Evolutionary conservation across 2,797 vertebrate genomes (phyloP).

Genomic region (Anguilla pacifica): DNA sequence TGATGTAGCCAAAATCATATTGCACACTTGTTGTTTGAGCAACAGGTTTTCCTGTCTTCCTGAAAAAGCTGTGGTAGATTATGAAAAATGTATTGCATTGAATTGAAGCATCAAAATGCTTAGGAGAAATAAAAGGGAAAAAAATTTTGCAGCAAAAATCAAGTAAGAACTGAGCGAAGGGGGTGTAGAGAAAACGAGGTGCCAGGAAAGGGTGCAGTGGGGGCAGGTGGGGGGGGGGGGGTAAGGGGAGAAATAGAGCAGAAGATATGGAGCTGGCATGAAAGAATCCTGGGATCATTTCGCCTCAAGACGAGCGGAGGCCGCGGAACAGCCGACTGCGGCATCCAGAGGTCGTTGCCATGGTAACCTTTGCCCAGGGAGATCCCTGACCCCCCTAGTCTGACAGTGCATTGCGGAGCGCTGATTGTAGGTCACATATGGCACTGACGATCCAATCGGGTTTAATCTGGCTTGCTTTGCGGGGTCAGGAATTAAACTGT

Average conservation of each 20-base stretch:
- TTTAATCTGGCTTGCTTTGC: constrained; percentile 77
- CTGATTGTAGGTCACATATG: constrained; percentile 81
- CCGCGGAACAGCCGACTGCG: constrained; percentile 56
- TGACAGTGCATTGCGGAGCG: constrained; percentile 60
- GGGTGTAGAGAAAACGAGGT: constrained; percentile 47
- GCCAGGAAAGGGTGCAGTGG: constrained; percentile 25
- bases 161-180: neutral
- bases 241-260: constrained; percentile 73
- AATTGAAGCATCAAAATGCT: neutral
- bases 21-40: neutral
- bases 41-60: no score
- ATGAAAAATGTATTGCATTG: neutral
- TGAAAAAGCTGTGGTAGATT: no score
- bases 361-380: constrained; percentile 78
- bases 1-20: neutral
- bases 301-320: constrained; percentile 64
- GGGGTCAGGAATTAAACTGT: constrained; percentile 72
- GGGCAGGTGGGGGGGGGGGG: constrained; percentile 39
- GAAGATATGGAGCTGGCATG: constrained; percentile 65
- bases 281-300: constrained; percentile 68
- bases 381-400: constrained; percentile 70
- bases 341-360: constrained; percentile 79
- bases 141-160: neutral
- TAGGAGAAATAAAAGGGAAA: neutral
- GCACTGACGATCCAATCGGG: constrained; percentile 66